These are phyloP conservation scores for Scaeva pyrastri DNA, from an alignment of 2,888 invertebrate genomes.

Conservation along the genomic window DNA sequence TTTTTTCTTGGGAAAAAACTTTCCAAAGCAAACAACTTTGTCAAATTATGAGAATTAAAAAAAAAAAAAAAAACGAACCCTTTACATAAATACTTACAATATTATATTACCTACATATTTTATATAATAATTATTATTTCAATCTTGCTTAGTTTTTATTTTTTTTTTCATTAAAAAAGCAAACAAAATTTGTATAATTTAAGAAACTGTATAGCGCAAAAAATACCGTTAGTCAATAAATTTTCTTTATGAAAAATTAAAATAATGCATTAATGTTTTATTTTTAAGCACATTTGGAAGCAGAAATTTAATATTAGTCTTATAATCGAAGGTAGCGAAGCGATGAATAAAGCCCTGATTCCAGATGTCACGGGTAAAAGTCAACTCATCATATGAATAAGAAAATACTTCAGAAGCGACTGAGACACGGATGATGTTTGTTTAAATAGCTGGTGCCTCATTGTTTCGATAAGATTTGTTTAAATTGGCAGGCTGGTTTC, in stretches of 20 bases:
- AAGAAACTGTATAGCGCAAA: conserved; percentile 75
- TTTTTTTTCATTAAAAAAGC: conserved; percentile 44
- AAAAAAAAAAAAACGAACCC: conserved; percentile 22
- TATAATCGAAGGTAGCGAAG: too few relatives aligned
- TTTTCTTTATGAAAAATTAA: conserved; percentile 72
- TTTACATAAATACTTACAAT: conserved; percentile 37
- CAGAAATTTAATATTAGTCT: too few relatives aligned
- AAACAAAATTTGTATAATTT: conserved; percentile 71
- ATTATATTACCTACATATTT: conserved; percentile 28
- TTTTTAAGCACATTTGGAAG: neutral
- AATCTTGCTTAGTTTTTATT: conserved; percentile 58
- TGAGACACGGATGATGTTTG: too few relatives aligned
- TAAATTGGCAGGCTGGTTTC: too few relatives aligned
- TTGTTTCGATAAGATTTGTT: too few relatives aligned
- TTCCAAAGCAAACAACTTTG: conserved; percentile 47
- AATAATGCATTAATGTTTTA: conserved; percentile 30
- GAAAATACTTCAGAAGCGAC: too few relatives aligned
- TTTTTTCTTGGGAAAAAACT: conserved; percentile 33
- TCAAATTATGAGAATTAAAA: conserved; percentile 58
- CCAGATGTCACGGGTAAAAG: too few relatives aligned
- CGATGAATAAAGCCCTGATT: too few relatives aligned
- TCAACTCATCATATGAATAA: too few relatives aligned
- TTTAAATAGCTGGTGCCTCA: too few relatives aligned
- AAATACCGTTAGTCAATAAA: conserved; percentile 74
- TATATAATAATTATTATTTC: conserved; percentile 54